Base-by-base conservation (phyloP, 1,140 invertebrate species). In the Musca domestica region DNA sequence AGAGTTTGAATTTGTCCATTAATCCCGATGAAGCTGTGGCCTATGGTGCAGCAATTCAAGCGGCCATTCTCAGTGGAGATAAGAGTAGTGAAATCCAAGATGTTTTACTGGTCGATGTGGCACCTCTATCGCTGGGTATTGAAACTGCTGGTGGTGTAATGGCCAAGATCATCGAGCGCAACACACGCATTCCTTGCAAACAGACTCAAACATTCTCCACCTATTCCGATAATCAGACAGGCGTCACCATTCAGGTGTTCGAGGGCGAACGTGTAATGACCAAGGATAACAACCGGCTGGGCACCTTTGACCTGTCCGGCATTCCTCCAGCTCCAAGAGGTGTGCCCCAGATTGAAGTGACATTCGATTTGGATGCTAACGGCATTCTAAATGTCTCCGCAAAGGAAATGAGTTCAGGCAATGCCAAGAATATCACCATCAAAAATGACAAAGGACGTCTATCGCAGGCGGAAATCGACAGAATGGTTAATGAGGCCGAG, bases 401-500 rank as follows among this genome's bases (percentile, higher is more conserved):
- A 17, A 84, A 83, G 67, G 86, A 88, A 72, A 84, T 80, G 68
- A 83, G 83, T 65, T 85, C 85, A 0, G 85, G 85, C 4, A 85
- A 83, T 87, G 52, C 86, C 80, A 67, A 87, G 85, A 91, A 93
- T 76, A 94, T 95, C 71, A 92, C 89, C 14, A 93, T 94, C 70
- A 92, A 90, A 41, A 95, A 94, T 76, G 92, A 95, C 78, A 93
- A 93, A 75, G 91, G 92, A 48, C 85, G 93, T 64, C 82, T 93
- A 3, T 88, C 86, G 10, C 92, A 94, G 74, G 90, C 92, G 22
- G 92, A 94, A 70, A 95, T 95, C n/a, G 91, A 95, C 66, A 73
- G 76, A 66, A 77, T 77, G 76, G 76, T 77, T 9, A 74, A 71
- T 69, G 76, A 77, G 61, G 76, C 76, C 9, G 76, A 77, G 61